These are phyloP conservation scores for Dufourea novaeangliae DNA, from an alignment of 1,140 invertebrate species.

Conservation along the genomic window DNA sequence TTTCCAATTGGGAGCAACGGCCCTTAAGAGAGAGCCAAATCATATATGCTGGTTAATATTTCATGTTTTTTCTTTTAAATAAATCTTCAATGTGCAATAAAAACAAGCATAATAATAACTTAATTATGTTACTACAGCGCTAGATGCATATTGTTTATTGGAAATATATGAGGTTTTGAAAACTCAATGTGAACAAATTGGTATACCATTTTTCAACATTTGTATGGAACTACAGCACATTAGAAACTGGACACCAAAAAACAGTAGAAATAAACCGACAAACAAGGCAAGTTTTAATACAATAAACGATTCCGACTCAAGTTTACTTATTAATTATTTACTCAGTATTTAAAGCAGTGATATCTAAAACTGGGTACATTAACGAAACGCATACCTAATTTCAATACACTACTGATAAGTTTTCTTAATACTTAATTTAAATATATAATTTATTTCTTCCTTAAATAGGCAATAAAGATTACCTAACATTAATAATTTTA, in stretches of 20 bases:
- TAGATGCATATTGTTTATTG: slow-evolving; percentile 91
- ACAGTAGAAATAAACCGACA: slow-evolving; percentile 66
- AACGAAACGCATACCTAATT: no score
- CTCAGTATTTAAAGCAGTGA: no score
- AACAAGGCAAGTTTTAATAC: slow-evolving; percentile 42
- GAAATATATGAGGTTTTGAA: slow-evolving; percentile 86
- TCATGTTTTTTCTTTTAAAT: slow-evolving; percentile 12
- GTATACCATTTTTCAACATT: slow-evolving; percentile 84
- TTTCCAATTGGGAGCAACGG: slow-evolving; percentile 93
- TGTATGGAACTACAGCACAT: slow-evolving; percentile 80
- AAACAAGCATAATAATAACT: background rate
- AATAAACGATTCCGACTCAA: no score
- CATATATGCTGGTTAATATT: slow-evolving; percentile 86
- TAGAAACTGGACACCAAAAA: slow-evolving; percentile 74
- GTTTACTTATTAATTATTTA: no score
- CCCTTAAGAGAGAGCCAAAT: slow-evolving; percentile 89
- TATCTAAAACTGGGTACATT: no score
- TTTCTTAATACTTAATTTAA: no score
- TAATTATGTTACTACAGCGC: slow-evolving; percentile 80
- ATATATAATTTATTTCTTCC: no score
- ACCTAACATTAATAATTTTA: no score
- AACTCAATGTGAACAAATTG: slow-evolving; percentile 78
- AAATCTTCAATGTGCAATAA: background rate
- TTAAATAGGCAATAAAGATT: no score
- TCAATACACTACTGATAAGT: no score